These are phyloP conservation scores for Varanus salvator DNA, from an alignment of 2,113 vertebrate genomes.

Conservation along the genomic window DNA sequence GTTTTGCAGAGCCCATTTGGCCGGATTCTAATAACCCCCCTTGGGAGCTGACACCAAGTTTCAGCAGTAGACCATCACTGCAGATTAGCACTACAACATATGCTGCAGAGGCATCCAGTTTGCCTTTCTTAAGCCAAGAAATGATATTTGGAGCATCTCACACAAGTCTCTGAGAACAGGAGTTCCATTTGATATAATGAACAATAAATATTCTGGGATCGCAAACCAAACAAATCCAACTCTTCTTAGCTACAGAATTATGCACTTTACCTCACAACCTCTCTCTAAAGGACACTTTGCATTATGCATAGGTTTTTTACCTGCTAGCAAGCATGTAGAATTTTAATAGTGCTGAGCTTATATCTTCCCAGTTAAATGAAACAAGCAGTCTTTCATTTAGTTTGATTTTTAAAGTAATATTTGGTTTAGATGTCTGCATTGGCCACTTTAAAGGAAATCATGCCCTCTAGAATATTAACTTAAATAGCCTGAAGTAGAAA, in stretches of 20 bases:
- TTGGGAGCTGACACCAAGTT: constrained; percentile 77
- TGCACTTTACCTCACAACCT: constrained; percentile 25
- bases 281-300: constrained; percentile 3
- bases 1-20: constrained; percentile 74
- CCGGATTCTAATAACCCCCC: constrained; percentile 78
- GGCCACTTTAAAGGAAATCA: background rate
- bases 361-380: background rate
- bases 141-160: constrained; percentile 48
- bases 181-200: constrained; percentile 49
- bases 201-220: constrained; percentile 17
- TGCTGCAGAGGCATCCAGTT: constrained; percentile 42
- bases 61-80: constrained; percentile 62
- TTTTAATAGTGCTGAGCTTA: constrained; percentile 20
- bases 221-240: background rate
- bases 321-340: background rate
- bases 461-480: constrained; percentile 24
- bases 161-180: constrained; percentile 36
- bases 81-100: constrained; percentile 71
- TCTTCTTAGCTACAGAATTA: constrained; percentile 3
- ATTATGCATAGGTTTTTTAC: constrained; percentile 11
- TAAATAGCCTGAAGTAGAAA: constrained; percentile 16
- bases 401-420: constrained; percentile 13
- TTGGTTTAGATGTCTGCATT: background rate
- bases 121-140: constrained; percentile 49
- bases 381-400: background rate